Base-by-base conservation (phyloP, 2,888 invertebrate genomes). In the Oithona nana region DNA sequence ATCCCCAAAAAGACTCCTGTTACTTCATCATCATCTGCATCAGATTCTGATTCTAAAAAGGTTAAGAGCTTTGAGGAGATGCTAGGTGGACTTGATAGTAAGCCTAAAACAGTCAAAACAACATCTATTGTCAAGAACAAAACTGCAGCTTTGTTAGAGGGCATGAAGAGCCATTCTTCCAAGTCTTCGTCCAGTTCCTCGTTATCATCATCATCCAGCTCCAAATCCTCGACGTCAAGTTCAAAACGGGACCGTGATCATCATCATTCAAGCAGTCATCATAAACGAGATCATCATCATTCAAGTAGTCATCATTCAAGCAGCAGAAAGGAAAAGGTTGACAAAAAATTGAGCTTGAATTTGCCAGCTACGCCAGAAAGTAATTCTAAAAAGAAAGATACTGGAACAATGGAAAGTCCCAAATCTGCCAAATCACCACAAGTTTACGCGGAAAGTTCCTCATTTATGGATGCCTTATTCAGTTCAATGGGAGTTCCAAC, bases 401-500 rank as follows among this genome's bases (percentile, higher is more conserved):
- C 20, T 54, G 8, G 16, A 16, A 39, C 39, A 6, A 6, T 11
- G 16, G 39, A 39, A 39, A 39, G 39, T 39, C 39, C 39, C 26
- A 54, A 54, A 26, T 54, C 24, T 3, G 22, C 24, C 26, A n/a
- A n/a, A n/a, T 24, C 24, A 6, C 16, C 24, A 3, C 59, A 48
- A 54, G 54, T 66, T 20, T 57, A 74, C 13, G 71, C 71, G 48
- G 74, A 74, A 62, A 73, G 74, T 67, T 69, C 71, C 48, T 72
- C 72, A 28, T 74, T 74, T 64, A 74, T 74, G 71, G 73, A 73
- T 65, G 73, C 72, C 50, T 65, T 74, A 26, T 69, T 73, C 30
- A 69, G 64, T 16, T 66, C 67, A 4, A 67, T 70, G 26, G 63
- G 67, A 4, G 62, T 66, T 4, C 67, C 67, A 8, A 60, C 67